Conservation (phyloP, 2,888 invertebrate genomes). For the Agriotes lineatus region DNA sequence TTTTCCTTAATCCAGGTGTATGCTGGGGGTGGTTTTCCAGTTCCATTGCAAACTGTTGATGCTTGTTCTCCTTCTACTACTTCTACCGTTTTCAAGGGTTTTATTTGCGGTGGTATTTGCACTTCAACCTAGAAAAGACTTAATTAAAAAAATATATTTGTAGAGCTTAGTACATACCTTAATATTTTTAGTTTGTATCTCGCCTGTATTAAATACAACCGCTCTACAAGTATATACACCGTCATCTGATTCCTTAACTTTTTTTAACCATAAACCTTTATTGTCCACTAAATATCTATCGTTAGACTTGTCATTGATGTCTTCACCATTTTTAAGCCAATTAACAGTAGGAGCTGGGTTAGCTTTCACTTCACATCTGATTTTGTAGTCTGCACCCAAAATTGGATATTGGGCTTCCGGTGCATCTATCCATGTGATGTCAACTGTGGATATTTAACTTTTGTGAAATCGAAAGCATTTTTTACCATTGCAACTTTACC, state of each 20-base stretch:
- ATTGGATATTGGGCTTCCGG: conserved; percentile 86
- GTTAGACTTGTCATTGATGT: conserved; percentile 76
- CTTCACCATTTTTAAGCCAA: conserved; percentile 85
- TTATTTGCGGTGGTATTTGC: conserved; percentile 80
- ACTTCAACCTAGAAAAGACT: conserved; percentile 69
- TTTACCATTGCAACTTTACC: conserved; percentile 66
- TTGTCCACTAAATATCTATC: conserved; percentile 81
- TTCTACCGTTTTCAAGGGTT: conserved; percentile 72
- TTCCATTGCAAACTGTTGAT: conserved; percentile 81
- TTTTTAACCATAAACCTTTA: conserved; percentile 82
- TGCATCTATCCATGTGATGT: conserved; percentile 87
- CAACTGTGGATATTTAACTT: conserved; percentile 70
- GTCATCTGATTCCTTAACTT: conserved; percentile 85
- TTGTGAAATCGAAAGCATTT: not conserved
- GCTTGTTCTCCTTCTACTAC: conserved; percentile 86
- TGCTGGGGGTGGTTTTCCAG: conserved; percentile 86
- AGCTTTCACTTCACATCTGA: conserved; percentile 87
- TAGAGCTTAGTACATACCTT: conserved; percentile 68
- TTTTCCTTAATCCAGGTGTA: conserved; percentile 86
- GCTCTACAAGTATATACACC: conserved; percentile 90
- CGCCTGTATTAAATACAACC: conserved; percentile 85
- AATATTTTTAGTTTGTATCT: conserved; percentile 81
- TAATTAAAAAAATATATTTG: conserved; percentile 1
- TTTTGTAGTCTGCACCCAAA: conserved; percentile 79
- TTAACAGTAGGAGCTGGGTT: conserved; percentile 87